These are phyloP conservation scores for Globicephala melas DNA, from an alignment of 2,113 vertebrate genomes.

Conservation along the genomic window DNA sequence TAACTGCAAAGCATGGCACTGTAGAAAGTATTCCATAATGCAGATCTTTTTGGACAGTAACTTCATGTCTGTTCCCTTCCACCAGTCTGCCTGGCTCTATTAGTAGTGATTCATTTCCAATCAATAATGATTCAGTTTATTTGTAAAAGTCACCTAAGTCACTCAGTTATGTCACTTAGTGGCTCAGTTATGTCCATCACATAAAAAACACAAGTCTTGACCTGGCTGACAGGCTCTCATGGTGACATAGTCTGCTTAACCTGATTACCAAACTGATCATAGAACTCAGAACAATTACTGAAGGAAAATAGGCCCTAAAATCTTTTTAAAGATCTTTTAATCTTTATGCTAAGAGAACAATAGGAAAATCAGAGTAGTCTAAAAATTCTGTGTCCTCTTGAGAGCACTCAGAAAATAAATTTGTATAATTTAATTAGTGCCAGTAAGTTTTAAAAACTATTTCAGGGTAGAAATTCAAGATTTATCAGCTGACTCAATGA, in stretches of 20 bases:
- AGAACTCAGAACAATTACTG: not conserved
- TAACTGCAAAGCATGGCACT: not conserved
- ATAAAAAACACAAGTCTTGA: constrained; percentile 52
- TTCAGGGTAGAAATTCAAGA: not conserved
- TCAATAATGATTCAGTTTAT: constrained; percentile 65
- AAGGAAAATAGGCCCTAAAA: constrained; percentile 10
- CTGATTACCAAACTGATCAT: constrained; percentile 16
- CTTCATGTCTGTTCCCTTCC: not conserved
- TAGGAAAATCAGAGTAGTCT: not conserved
- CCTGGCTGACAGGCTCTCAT: not conserved
- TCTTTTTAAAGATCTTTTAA: not conserved
- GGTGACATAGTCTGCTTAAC: constrained; percentile 11
- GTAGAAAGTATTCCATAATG: not conserved
- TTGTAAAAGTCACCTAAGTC: constrained; percentile 35
- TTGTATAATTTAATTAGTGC: not conserved
- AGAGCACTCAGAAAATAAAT: constrained; percentile 17
- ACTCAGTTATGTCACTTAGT: constrained; percentile 10
- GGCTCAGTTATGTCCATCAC: constrained; percentile 17
- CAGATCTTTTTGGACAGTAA: not conserved
- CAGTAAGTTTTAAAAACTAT: not conserved
- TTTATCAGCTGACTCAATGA: not conserved
- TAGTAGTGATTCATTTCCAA: constrained; percentile 52
- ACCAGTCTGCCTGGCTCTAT: not conserved
- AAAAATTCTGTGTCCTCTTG: not conserved
- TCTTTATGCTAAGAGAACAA: not conserved